phyloP scores from a whole-genome alignment of 1,140 invertebrate species.

The Drosophila setifemur region DNA sequence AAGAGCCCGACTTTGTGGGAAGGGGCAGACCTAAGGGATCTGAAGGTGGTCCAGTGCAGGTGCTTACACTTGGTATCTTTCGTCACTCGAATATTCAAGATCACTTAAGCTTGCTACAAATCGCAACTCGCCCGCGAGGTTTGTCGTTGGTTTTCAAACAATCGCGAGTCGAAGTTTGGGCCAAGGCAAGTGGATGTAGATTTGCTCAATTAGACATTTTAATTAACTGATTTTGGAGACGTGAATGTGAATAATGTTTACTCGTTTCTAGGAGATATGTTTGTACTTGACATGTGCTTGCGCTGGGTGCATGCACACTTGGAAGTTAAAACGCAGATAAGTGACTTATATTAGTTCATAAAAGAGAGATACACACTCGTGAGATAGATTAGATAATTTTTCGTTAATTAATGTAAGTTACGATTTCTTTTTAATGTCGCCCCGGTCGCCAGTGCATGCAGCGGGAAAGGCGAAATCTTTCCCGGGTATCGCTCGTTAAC shows the following conservation, averaged over 20 bases:
- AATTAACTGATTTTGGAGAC: conserved; percentile 15
- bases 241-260: neutral
- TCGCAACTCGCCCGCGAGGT: neutral
- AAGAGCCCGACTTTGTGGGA: conserved; percentile 1
- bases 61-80: too few relatives aligned
- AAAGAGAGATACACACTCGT: neutral
- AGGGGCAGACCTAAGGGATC: too few relatives aligned
- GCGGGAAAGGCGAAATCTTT: too few relatives aligned
- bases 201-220: conserved; percentile 21
- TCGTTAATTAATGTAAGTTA: neutral
- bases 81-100: too few relatives aligned
- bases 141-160: too few relatives aligned
- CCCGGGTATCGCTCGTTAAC: neutral
- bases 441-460: neutral
- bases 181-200: conserved; percentile 17
- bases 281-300: too few relatives aligned
- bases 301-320: neutral
- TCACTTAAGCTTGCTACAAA: neutral
- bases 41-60: too few relatives aligned
- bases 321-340: neutral
- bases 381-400: neutral
- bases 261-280: too few relatives aligned
- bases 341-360: neutral
- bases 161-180: neutral
- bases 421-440: neutral